phyloP scores from a whole-genome alignment of 2,113 vertebrate species.

The Rhinolophus sinicus region DNA sequence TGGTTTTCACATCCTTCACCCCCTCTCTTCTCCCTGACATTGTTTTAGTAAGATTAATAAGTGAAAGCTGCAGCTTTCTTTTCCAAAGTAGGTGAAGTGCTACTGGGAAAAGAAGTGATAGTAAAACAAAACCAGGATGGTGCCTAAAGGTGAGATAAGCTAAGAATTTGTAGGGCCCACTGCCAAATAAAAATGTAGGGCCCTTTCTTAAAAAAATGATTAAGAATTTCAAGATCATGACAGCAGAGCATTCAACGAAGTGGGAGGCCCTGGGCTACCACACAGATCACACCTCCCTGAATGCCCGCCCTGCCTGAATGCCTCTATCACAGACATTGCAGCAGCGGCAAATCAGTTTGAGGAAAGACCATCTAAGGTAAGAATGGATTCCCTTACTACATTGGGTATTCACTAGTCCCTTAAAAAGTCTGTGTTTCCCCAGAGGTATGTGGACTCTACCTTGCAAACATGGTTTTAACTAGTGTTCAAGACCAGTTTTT shows the following conservation, averaged over 20 bases:
- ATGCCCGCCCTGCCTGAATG: too few species aligned
- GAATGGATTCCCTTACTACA: not conserved
- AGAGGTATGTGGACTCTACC: not conserved
- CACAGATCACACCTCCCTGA: not conserved
- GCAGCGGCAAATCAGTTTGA: not conserved
- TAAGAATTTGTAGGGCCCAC: not conserved
- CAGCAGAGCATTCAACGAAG: not conserved
- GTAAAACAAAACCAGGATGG: not conserved
- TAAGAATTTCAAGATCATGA: not conserved
- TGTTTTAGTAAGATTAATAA: not conserved
- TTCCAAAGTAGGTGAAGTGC: not conserved
- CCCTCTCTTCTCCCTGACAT: not conserved
- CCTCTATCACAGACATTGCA: not conserved
- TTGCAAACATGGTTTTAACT: not conserved
- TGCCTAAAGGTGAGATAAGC: not conserved
- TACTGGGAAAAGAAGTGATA: not conserved
- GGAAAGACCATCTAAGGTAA: not conserved
- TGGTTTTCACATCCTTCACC: not conserved
- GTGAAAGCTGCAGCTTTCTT: not conserved
- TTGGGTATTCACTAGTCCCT: not conserved
- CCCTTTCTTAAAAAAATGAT: not conserved
- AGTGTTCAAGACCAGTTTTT: not conserved
- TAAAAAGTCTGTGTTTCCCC: not conserved
- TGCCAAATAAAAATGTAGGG: not conserved
- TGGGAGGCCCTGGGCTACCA: accelerated